phyloP scores from a whole-genome alignment of 2,113 vertebrate genomes.

The Psilopogon haemacephalus region DNA sequence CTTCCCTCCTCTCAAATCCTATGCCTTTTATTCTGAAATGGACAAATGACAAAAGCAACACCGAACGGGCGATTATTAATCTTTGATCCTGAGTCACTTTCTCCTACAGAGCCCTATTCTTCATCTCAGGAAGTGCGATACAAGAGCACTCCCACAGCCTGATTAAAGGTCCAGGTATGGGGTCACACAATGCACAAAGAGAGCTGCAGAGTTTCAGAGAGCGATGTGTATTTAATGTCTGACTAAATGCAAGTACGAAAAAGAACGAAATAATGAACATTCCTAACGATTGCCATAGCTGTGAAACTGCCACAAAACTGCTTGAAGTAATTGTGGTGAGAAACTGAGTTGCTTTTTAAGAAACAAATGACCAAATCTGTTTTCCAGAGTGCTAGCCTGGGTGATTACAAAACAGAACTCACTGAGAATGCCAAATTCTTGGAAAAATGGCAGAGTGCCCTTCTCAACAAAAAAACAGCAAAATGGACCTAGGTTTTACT shows the following conservation, averaged over 20 bases:
- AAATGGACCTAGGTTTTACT: not conserved
- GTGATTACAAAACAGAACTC: slow-evolving; percentile 39
- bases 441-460: slow-evolving; percentile 36
- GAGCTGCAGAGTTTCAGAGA: not conserved
- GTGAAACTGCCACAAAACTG: not conserved
- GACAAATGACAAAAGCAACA: slow-evolving; percentile 25
- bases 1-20: not conserved
- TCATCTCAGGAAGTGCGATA: slow-evolving; percentile 47
- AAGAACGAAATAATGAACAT: not conserved
- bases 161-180: slow-evolving; percentile 68
- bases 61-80: slow-evolving; percentile 59
- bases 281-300: slow-evolving; percentile 10
- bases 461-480: not conserved
- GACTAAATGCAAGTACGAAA: not conserved
- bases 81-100: slow-evolving; percentile 64
- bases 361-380: slow-evolving; percentile 31
- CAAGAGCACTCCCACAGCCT: slow-evolving; percentile 56
- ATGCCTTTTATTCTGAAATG: slow-evolving; percentile 45
- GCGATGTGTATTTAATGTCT: slow-evolving; percentile 18
- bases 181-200: slow-evolving; percentile 47
- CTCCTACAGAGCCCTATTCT: slow-evolving; percentile 56
- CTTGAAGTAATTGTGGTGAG: not conserved
- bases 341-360: not conserved
- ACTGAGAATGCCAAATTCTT: not conserved
- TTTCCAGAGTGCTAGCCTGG: slow-evolving; percentile 8